Conservation (phyloP, 2,797 vertebrate species). For the Coregonus suidteri region DNA sequence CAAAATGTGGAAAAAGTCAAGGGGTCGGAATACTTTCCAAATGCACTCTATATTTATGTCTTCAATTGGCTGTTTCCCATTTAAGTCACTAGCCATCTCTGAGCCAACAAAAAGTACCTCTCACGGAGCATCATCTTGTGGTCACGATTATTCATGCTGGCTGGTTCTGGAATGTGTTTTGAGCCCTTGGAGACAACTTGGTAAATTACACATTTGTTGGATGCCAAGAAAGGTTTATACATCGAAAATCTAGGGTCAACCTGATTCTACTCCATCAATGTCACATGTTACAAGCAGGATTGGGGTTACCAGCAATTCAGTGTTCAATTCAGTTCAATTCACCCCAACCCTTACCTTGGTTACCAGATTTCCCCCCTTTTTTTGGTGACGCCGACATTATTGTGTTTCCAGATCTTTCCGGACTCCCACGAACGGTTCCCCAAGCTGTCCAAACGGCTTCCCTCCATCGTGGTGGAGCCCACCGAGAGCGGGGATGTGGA, state of each 20-base stretch:
- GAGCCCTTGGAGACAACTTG: not conserved
- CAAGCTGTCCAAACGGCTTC: constrained; percentile 79
- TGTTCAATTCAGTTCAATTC: not conserved
- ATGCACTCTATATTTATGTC: constrained; percentile 8
- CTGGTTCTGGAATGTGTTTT: not conserved
- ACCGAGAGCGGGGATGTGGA: constrained; percentile 79
- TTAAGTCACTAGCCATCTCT: not conserved
- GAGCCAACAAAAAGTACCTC: not conserved
- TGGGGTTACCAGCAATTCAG: not conserved
- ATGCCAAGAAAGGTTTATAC: not conserved
- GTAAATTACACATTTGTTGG: not conserved
- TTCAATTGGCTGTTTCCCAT: constrained; percentile 4
- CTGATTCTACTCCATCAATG: not conserved
- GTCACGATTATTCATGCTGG: not conserved
- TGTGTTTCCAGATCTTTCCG: constrained; percentile 69
- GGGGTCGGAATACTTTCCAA: too few relatives aligned
- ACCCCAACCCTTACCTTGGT: not conserved
- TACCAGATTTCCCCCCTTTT: not conserved
- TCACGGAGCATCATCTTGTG: not conserved
- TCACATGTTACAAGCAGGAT: not conserved
- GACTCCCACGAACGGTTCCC: constrained; percentile 78
- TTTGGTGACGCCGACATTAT: not conserved
- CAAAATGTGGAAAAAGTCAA: too few relatives aligned
- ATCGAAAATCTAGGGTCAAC: not conserved
- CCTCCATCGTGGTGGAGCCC: constrained; percentile 80